Evolutionary conservation across 1,140 invertebrate species (phyloP).

Genomic region (Cotesia vestalis): DNA sequence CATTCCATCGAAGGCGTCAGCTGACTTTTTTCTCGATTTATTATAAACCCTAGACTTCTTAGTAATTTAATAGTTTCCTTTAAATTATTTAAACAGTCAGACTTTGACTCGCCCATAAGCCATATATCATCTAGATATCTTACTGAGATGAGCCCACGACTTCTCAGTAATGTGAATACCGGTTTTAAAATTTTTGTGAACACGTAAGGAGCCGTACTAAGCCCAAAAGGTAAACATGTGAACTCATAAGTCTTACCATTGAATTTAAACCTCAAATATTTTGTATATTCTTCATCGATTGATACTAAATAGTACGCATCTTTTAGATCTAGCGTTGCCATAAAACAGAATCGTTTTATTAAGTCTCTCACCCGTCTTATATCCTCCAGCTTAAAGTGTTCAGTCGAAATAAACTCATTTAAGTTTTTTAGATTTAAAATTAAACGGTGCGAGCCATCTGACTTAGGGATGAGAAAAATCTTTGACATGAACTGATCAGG

Average conservation of each 20-base stretch:
- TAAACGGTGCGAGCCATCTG: conserved; percentile 2
- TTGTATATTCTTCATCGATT: conserved; percentile 1
- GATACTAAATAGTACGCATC: conserved; percentile 19
- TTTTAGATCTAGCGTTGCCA: conserved; percentile 11
- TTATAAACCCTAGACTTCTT: conserved; percentile 14
- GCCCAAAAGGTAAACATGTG: conserved; percentile 14
- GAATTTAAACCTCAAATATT: conserved; percentile 11
- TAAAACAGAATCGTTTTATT: not conserved
- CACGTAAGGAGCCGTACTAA: not conserved
- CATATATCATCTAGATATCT: conserved; percentile 17
- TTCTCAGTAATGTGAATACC: conserved; percentile 2
- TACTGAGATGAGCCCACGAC: not conserved
- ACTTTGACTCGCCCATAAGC: not conserved
- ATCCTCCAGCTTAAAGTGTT: conserved; percentile 23
- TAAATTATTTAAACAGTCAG: not conserved
- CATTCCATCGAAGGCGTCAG: not conserved
- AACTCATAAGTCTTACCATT: conserved; percentile 14
- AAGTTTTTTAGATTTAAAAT: conserved; percentile 19
- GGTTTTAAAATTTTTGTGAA: conserved; percentile 27
- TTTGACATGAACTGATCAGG: conserved; percentile 18
- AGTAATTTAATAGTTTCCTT: not conserved
- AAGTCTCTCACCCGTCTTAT: not conserved
- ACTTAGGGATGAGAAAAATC: conserved; percentile 14
- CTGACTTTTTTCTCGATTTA: conserved; percentile 12
- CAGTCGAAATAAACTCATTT: conserved; percentile 6